These are phyloP conservation scores for Tipula vernalis DNA, from an alignment of 2,888 invertebrate species.

Conservation along the genomic window DNA sequence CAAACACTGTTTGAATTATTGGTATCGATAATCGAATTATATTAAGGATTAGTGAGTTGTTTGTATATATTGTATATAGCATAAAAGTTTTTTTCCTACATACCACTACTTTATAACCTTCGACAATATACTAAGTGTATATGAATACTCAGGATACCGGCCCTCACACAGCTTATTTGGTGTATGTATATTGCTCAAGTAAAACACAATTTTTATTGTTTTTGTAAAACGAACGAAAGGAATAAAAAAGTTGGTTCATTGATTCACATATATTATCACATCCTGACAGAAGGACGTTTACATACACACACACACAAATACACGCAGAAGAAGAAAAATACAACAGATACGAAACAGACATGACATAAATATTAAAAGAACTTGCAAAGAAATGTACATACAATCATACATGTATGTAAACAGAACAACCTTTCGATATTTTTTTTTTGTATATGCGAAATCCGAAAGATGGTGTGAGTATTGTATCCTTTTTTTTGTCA, in stretches of 20 bases:
- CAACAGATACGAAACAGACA: neutral
- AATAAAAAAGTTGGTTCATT: neutral
- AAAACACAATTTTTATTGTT: neutral
- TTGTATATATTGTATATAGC: neutral
- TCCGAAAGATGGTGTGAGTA: neutral
- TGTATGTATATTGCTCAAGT: neutral
- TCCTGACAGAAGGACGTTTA: neutral
- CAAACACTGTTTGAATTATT: neutral
- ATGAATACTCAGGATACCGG: neutral
- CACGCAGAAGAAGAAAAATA: neutral
- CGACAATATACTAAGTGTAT: neutral
- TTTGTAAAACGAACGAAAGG: neutral
- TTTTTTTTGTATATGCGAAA: neutral
- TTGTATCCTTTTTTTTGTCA: neutral
- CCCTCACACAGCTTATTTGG: neutral
- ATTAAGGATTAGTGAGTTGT: neutral
- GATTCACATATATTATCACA: neutral
- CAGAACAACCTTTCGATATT: neutral
- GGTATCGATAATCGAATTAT: slow-evolving; percentile 4
- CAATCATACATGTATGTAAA: neutral
- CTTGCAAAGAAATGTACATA: neutral
- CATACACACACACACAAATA: neutral
- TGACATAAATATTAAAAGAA: slow-evolving; percentile 4
- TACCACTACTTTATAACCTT: neutral
- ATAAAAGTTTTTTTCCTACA: neutral